phyloP scores from a whole-genome alignment of 2,888 invertebrate genomes.

The Leucophenga maculata region DNA sequence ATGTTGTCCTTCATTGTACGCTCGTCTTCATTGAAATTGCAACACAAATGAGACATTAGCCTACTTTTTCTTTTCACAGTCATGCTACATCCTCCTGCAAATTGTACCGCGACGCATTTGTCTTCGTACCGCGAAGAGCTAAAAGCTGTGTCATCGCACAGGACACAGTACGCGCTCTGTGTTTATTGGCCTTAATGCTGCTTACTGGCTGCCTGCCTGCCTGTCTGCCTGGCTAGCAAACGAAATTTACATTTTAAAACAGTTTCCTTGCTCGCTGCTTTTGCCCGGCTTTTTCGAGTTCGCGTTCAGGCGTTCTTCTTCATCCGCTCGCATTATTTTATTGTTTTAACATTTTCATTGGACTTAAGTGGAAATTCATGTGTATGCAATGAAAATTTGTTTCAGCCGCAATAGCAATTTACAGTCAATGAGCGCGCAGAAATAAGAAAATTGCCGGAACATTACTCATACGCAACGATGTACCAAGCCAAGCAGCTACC shows the following conservation, averaged over 20 bases:
- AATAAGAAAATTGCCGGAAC: slow-evolving; percentile 21
- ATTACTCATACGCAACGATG: background rate
- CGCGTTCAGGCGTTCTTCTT: background rate
- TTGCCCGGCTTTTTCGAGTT: background rate
- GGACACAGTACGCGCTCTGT: no score
- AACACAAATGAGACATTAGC: slow-evolving; percentile 2
- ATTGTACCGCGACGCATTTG: no score
- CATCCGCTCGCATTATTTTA: slow-evolving; percentile 36
- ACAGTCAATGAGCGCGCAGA: slow-evolving; percentile 57
- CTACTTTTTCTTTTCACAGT: background rate
- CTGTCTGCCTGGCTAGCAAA: slow-evolving; percentile 53
- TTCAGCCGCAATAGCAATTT: slow-evolving; percentile 46
- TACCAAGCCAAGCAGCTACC: background rate
- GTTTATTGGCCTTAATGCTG: slow-evolving; percentile 62
- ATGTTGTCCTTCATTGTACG: no score
- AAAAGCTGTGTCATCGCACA: no score
- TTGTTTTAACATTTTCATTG: slow-evolving; percentile 64
- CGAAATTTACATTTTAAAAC: slow-evolving; percentile 64
- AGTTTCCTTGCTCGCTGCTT: slow-evolving; percentile 50
- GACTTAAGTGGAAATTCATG: slow-evolving; percentile 65
- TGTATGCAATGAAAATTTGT: slow-evolving; percentile 51
- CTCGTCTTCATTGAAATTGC: slow-evolving; percentile 4
- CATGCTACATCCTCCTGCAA: no score
- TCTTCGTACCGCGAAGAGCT: no score
- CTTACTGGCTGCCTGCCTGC: no score